Percentiles rank a stretch among this genome's conserved stretches.
These are phyloP conservation scores for Cydia strobilella DNA, from an alignment of 1,140 invertebrate genomes.

Conservation along the genomic window DNA sequence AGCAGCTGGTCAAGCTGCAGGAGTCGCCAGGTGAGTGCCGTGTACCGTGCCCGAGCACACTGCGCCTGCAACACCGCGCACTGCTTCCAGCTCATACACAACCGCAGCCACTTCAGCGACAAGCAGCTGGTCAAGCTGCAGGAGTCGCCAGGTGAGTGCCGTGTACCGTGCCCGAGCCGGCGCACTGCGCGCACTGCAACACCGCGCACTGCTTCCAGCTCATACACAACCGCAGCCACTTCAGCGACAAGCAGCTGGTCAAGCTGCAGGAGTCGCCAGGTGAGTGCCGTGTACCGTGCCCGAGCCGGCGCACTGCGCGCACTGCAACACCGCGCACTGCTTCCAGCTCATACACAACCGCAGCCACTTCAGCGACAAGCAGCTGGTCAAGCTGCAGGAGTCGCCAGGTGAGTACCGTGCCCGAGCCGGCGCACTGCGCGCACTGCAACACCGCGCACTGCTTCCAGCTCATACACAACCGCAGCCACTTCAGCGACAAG, in stretches of 20 bases:
- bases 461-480: constrained; percentile 2
- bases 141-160: not conserved
- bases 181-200: constrained; percentile 5
- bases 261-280: not conserved
- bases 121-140: constrained; percentile 2
- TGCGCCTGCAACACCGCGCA: not conserved
- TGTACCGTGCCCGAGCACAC: not conserved
- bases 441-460: constrained; percentile 1
- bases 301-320: not conserved
- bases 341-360: constrained; percentile 2
- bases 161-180: not conserved
- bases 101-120: not conserved
- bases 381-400: constrained; percentile 5
- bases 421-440: constrained; percentile 1
- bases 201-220: constrained; percentile 1
- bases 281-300: not conserved
- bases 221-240: not conserved
- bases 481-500: not conserved
- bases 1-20: constrained; percentile 2
- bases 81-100: constrained; percentile 6
- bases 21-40: not conserved
- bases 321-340: not conserved
- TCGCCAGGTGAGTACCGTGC: not conserved
- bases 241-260: constrained; percentile 2
- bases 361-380: not conserved